A percentile compares a stretch with the other conserved stretches of the same genome.
These are phyloP conservation scores for Homalodisca vitripennis DNA, from an alignment of 1,140 invertebrate species.

Conservation along the genomic window DNA sequence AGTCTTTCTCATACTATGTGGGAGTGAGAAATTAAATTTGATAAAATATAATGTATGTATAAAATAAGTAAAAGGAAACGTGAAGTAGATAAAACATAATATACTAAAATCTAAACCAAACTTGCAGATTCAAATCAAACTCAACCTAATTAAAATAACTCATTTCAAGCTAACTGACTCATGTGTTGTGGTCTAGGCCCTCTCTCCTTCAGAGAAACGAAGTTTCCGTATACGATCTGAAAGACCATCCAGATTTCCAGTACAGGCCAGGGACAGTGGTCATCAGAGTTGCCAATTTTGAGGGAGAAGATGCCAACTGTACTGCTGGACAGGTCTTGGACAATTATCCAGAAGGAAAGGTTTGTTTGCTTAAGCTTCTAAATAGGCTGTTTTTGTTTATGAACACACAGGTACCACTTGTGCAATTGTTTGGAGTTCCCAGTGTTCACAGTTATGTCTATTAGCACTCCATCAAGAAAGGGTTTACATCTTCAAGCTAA, in stretches of 20 bases:
- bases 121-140: too few species aligned
- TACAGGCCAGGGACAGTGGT: conserved; percentile 90
- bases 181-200: conserved; percentile 59
- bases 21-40: too few species aligned
- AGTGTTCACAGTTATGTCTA: conserved; percentile 6
- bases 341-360: conserved; percentile 77
- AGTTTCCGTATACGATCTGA: conserved; percentile 92
- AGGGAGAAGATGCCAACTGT: conserved; percentile 66
- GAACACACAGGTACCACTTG: conserved; percentile 55
- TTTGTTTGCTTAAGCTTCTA: conserved; percentile 35
- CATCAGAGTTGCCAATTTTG: conserved; percentile 80
- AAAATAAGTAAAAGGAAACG: too few species aligned
- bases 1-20: too few species aligned
- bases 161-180: not conserved
- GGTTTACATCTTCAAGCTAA: too few species aligned
- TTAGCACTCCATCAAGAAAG: too few species aligned
- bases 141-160: not conserved
- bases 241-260: conserved; percentile 92
- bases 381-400: not conserved
- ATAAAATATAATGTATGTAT: too few species aligned
- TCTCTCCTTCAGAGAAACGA: conserved; percentile 71
- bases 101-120: too few species aligned
- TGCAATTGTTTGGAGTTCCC: not conserved
- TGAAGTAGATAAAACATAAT: too few species aligned
- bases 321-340: conserved; percentile 88